phyloP scores from a whole-genome alignment of 2,888 invertebrate genomes.

The Acronicta psi region DNA sequence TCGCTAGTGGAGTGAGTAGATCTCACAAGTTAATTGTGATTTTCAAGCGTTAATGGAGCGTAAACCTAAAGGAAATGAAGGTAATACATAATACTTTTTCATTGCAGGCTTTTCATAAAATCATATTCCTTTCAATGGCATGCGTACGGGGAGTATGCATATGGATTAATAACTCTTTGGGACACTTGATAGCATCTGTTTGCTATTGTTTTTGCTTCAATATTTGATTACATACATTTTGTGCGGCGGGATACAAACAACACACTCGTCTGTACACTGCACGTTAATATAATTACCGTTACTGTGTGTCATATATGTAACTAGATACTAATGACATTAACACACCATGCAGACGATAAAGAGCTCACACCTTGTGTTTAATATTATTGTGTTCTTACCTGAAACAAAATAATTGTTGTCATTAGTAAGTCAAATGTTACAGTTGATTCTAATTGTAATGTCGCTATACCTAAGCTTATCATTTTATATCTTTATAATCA shows the following conservation, averaged over 20 bases:
- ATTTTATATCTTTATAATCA: too few species aligned
- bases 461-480: too few species aligned
- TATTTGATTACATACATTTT: neutral
- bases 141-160: too few species aligned
- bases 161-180: too few species aligned
- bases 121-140: too few species aligned
- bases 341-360: neutral
- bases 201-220: neutral
- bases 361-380: neutral
- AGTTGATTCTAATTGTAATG: too few species aligned
- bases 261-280: neutral
- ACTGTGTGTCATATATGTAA: too few species aligned
- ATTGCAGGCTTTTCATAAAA: too few species aligned
- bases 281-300: neutral
- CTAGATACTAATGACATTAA: neutral
- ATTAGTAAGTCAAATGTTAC: neutral
- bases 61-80: neutral
- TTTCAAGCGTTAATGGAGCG: neutral
- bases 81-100: too few species aligned
- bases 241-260: neutral
- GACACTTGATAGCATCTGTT: too few species aligned
- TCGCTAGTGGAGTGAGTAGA: neutral
- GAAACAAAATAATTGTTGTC: neutral
- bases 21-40: neutral
- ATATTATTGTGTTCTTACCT: neutral